Conservation (phyloP, 1,140 invertebrate genomes). For the Pemphigus obesinymphae region DNA sequence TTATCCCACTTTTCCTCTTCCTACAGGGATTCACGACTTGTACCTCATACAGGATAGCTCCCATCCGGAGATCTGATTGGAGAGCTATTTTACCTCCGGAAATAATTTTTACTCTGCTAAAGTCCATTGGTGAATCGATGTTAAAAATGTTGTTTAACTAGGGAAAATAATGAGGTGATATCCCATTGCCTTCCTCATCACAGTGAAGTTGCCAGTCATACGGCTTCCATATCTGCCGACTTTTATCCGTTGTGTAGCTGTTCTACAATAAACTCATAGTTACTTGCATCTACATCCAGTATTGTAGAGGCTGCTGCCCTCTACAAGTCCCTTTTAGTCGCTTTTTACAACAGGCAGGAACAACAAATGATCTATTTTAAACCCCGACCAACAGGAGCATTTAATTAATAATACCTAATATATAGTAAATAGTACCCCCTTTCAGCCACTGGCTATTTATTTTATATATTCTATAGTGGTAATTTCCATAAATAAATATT, state of each 20-base stretch:
- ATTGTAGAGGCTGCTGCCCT: neutral
- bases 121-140: no score
- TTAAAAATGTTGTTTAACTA: neutral
- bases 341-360: no score
- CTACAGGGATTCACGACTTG: neutral
- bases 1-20: neutral
- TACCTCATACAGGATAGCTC: neutral
- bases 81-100: slow-evolving; percentile 39
- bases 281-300: neutral
- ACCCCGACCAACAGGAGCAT: no score
- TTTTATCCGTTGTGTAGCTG: neutral
- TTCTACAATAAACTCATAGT: neutral
- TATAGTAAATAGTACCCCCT: no score
- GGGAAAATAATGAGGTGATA: neutral
- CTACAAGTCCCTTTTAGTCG: neutral
- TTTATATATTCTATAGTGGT: no score
- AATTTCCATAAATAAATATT: no score
- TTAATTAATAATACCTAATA: no score
- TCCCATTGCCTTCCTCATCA: neutral
- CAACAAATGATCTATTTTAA: neutral
- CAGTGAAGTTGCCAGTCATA: no score
- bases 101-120: slow-evolving; percentile 3
- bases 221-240: neutral
- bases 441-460: no score
- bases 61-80: slow-evolving; percentile 24